Evolutionary conservation across 2,888 invertebrate species (phyloP).

Genomic region (Dolichomitus sp.): DNA sequence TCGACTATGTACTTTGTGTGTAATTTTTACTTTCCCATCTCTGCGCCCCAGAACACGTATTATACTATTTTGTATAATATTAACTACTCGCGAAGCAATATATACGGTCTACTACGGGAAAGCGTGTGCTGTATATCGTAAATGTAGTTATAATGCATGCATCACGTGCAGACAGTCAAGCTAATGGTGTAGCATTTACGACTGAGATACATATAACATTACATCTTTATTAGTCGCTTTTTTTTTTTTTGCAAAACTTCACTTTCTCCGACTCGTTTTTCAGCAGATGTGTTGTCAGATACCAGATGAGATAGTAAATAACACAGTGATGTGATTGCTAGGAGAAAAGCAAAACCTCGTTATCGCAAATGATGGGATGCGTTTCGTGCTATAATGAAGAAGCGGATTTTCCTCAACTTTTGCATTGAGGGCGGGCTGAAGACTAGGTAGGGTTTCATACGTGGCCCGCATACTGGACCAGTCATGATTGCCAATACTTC

Average conservation of each 20-base stretch:
- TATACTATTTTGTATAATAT: conserved; percentile 50
- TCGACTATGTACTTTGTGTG: conserved; percentile 11
- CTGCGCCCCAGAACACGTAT: conserved; percentile 37
- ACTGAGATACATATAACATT: conserved; percentile 34
- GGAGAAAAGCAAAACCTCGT: conserved; percentile 28
- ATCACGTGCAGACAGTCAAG: conserved; percentile 22
- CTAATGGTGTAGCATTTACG: conserved; percentile 43
- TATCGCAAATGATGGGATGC: conserved; percentile 28
- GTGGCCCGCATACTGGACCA: no score
- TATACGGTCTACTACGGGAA: not conserved
- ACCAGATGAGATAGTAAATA: conserved; percentile 19
- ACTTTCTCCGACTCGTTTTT: conserved; percentile 53
- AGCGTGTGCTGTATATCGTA: not conserved
- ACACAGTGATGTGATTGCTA: conserved; percentile 9
- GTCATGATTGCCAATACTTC: no score
- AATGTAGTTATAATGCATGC: conserved; percentile 13
- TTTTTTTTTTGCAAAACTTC: conserved; percentile 31
- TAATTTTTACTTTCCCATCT: conserved; percentile 56
- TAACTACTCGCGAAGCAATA: conserved; percentile 17
- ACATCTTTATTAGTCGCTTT: conserved; percentile 30
- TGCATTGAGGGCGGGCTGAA: no score
- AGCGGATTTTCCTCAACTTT: not conserved
- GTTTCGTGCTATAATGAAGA: conserved; percentile 20
- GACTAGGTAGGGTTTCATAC: no score
- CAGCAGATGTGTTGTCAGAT: conserved; percentile 9